Evolutionary conservation across 1,140 invertebrate genomes (phyloP).

Genomic region (Psix sp.): DNA sequence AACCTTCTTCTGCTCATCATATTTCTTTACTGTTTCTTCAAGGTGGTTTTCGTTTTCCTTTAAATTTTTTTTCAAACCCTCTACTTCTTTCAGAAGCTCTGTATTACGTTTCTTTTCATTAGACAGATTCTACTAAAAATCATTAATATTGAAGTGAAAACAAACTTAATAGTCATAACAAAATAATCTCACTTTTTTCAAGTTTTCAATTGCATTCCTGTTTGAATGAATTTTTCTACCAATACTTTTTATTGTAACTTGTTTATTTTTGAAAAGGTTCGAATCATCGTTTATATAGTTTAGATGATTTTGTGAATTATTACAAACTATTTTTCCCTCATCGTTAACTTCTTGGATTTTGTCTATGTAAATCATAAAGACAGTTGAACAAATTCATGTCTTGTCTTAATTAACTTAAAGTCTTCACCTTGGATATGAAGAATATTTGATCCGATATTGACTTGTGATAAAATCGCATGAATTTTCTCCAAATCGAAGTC

Average conservation of each 20-base stretch:
- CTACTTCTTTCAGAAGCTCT: slow-evolving; percentile 51
- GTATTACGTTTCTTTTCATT: slow-evolving; percentile 33
- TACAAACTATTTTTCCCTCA: not conserved
- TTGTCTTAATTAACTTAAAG: not conserved
- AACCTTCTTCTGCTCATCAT: slow-evolving; percentile 42
- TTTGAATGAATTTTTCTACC: not conserved
- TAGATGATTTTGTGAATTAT: not conserved
- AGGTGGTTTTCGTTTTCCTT: slow-evolving; percentile 43
- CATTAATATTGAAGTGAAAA: no score
- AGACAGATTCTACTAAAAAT: slow-evolving; percentile 33
- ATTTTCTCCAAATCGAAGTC: not conserved
- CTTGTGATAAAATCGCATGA: not conserved
- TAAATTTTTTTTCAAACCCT: slow-evolving; percentile 38
- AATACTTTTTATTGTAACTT: not conserved
- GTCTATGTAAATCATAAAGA: no score
- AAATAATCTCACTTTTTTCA: not conserved
- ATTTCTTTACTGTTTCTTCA: slow-evolving; percentile 41
- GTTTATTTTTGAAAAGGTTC: not conserved
- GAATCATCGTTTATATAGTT: not conserved
- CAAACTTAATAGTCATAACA: no score
- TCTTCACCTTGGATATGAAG: not conserved
- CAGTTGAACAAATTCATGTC: no score
- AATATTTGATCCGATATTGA: not conserved
- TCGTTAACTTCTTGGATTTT: no score
- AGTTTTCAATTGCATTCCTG: not conserved